These are phyloP conservation scores for Hypsibius dujardini DNA, from an alignment of 1,140 invertebrate species.

Conservation along the genomic window DNA sequence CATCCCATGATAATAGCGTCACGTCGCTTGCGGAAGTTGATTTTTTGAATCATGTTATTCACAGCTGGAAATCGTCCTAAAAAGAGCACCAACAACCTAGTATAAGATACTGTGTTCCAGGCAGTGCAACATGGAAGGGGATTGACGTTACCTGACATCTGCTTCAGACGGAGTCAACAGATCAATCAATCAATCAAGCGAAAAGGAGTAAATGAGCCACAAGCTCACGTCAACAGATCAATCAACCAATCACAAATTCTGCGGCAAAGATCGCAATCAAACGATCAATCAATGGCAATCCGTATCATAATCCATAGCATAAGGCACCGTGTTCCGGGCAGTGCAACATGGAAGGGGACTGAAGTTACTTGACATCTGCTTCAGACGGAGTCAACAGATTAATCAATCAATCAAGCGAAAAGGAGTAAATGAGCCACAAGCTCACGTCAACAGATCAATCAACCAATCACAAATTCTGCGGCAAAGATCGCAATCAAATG, in stretches of 20 bases:
- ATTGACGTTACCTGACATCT: not conserved
- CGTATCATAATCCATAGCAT: not conserved
- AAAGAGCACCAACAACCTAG: slow-evolving; percentile 16
- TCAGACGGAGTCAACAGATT: not conserved
- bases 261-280: too few relatives aligned
- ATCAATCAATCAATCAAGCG: too few relatives aligned
- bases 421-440: too few relatives aligned
- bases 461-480: too few relatives aligned
- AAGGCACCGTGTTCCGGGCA: not conserved
- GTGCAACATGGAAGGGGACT: not conserved
- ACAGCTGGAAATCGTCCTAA: slow-evolving; percentile 61
- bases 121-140: not conserved
- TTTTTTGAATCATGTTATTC: slow-evolving; percentile 74
- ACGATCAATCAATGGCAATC: too few relatives aligned
- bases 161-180: not conserved
- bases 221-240: too few relatives aligned
- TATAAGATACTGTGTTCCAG: not conserved
- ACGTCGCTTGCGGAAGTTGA: slow-evolving; percentile 71
- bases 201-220: too few relatives aligned
- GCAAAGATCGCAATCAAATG: too few relatives aligned
- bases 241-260: too few relatives aligned
- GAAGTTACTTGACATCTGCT: not conserved
- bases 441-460: too few relatives aligned
- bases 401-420: too few relatives aligned
- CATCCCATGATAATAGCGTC: slow-evolving; percentile 74